Evolutionary conservation across 2,113 vertebrate genomes (phyloP), one percentile per base, ranked within the genome.

Genomic region (Saguinus imperator): DNA sequence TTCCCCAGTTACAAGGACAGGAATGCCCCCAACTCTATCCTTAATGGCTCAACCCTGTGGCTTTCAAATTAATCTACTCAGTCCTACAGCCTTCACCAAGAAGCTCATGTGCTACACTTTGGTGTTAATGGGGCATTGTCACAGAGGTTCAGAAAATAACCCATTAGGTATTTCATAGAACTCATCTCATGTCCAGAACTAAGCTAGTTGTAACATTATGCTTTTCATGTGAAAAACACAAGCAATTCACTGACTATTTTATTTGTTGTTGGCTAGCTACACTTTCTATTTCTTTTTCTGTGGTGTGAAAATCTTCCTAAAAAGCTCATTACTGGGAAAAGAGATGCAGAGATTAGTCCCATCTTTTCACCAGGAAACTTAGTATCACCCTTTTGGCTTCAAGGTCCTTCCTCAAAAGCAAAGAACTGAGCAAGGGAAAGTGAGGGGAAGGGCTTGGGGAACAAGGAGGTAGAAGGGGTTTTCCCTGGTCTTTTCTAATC

Each of bases 321-420:
- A 95, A 89, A 58, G 37, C 45, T 97, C 35, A 8, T 4, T 7
- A 3, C 5, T 87, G 20, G 8, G 5, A 27, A 80, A 66, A 87
- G 48, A 66, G 55, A 35, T 66, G 25, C 52, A 76, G 70, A 87
- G 50, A 13, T 40, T 48, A 55, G 40, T 61, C 45, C 21, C 77
- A 32, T 86, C 57, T 58, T 73, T 16, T 84, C 45, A n/a, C n/a
- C 57, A 18, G 43, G 75, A 48, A n/a, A 18, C 57, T 35, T 43
- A 72, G 45, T 32, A 3, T 81, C 55, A 93, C 57, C 5, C 1
- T 93, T 97, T 97, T 7, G 68, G 77, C 89, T 97, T 96, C 85
- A 76, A 48, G 89, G 73, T 89, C 8, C 27, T 94, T 97, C 94
- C 98, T 97, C 86, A 98, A 96, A 97, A 97, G 94, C 91, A 72